Evolutionary conservation across 2,113 vertebrate species (phyloP).

Genomic region (Ammospiza nelsoni): DNA sequence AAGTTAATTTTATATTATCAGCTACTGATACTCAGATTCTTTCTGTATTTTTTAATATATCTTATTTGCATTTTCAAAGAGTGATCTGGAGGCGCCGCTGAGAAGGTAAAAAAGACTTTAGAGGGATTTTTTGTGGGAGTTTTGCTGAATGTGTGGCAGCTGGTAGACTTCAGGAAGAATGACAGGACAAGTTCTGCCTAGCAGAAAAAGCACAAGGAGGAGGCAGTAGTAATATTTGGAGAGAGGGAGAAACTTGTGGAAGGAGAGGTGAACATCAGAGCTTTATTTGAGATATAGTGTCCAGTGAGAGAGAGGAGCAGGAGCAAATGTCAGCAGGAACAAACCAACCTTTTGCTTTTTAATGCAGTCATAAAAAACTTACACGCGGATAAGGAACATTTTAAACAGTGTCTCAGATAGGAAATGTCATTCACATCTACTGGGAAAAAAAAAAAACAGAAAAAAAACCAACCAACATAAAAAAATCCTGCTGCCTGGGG

Average conservation of each 20-base stretch:
- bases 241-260: background rate
- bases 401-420: constrained; percentile 37
- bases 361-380: constrained; percentile 53
- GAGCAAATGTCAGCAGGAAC: constrained; percentile 61
- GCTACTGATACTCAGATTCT: background rate
- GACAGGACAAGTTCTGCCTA: constrained; percentile 4
- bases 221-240: background rate
- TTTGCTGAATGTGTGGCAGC: constrained; percentile 23
- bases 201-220: background rate
- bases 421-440: constrained; percentile 52
- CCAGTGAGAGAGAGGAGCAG: background rate
- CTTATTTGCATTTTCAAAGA: background rate
- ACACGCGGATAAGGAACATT: background rate
- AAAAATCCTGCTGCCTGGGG: background rate
- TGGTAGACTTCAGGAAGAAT: constrained; percentile 12
- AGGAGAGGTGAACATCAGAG: background rate
- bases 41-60: background rate
- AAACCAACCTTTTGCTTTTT: constrained; percentile 54
- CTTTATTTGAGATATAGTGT: background rate
- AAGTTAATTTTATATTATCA: background rate
- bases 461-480: background rate
- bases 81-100: background rate
- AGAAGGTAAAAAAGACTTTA: constrained; percentile 6
- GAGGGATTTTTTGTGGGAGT: background rate
- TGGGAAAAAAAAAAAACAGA: background rate